Percentiles rank a stretch among this genome's conserved stretches.
Conservation (phyloP, 2,888 invertebrate species). For the Cartodere bifasciata region DNA sequence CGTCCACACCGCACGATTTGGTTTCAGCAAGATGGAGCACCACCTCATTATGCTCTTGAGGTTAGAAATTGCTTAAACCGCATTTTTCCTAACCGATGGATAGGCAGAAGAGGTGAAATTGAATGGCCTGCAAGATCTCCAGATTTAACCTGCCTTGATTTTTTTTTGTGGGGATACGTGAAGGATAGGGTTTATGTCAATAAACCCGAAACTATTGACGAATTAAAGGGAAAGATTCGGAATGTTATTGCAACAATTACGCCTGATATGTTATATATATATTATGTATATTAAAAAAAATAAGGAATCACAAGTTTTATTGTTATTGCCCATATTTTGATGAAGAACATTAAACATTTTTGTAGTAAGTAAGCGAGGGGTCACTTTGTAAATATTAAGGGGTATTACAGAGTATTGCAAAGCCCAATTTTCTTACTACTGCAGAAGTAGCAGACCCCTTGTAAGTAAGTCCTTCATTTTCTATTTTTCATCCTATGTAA, state of each 20-base stretch:
- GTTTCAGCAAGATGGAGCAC: constrained; percentile 11
- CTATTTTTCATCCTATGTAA: too few species aligned
- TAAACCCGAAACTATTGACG: constrained; percentile 7
- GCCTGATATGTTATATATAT: constrained; percentile 6
- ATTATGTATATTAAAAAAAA: too few species aligned
- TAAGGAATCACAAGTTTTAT: too few species aligned
- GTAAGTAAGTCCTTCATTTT: too few species aligned
- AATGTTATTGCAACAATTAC: constrained; percentile 7
- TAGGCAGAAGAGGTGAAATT: constrained; percentile 9
- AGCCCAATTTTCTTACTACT: too few species aligned
- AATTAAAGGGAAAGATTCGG: constrained; percentile 9
- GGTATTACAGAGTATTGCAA: too few species aligned
- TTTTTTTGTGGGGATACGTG: constrained; percentile 10
- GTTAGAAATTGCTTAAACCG: constrained; percentile 7
- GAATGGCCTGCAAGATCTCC: constrained; percentile 11
- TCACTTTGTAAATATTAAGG: too few species aligned
- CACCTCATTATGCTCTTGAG: constrained; percentile 7
- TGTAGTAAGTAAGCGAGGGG: too few species aligned
- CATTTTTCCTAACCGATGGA: constrained; percentile 5
- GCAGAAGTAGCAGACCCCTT: too few species aligned
- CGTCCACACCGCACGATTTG: constrained; percentile 7
- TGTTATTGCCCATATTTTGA: too few species aligned
- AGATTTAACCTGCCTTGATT: constrained; percentile 10
- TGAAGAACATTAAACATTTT: too few species aligned
- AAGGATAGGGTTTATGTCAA: constrained; percentile 9